phyloP scores from a whole-genome alignment of 2,888 invertebrate genomes.

The Diarsia mendica region DNA sequence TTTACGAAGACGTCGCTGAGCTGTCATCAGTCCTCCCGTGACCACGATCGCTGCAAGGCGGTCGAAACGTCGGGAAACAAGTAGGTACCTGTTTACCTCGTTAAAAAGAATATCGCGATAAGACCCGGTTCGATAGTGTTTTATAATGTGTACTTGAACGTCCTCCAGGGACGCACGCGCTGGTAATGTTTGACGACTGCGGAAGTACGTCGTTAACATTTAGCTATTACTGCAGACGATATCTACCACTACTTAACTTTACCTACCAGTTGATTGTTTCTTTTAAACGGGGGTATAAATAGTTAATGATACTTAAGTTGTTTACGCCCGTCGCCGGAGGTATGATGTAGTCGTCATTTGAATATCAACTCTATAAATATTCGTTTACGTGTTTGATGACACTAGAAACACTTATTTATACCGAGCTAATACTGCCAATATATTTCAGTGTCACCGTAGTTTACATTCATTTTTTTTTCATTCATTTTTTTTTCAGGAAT shows the following conservation, averaged over 20 bases:
- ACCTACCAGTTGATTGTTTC: not conserved
- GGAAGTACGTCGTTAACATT: slow-evolving; percentile 4
- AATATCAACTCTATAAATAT: slow-evolving; percentile 9
- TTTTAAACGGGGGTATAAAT: not conserved
- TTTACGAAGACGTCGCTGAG: too few relatives aligned
- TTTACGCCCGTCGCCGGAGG: not conserved
- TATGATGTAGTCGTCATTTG: slow-evolving; percentile 3
- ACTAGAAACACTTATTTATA: not conserved
- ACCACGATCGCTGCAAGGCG: too few relatives aligned
- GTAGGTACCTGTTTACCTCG: too few relatives aligned
- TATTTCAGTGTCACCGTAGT: slow-evolving; percentile 11
- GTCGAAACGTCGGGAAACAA: too few relatives aligned
- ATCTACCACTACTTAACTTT: not conserved
- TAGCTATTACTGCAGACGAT: not conserved
- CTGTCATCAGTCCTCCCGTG: too few relatives aligned
- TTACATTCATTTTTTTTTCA: not conserved
- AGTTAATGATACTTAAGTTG: not conserved
- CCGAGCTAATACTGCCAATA: slow-evolving; percentile 1
- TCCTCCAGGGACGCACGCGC: not conserved
- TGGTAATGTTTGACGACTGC: not conserved
- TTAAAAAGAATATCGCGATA: too few relatives aligned
- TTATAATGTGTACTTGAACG: not conserved
- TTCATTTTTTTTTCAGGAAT: too few relatives aligned
- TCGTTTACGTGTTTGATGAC: slow-evolving; percentile 15
- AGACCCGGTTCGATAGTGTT: too few relatives aligned